These are phyloP conservation scores for human (Homo sapiens) DNA, from an alignment of 2,113 vertebrate species.

Conservation along the genomic window GRCh38 chr4:55869501-55870000, in stretches of 20 bases:
- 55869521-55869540: not conserved
- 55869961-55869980: constrained; percentile 42
- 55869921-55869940: constrained; percentile 32
- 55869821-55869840: not conserved
- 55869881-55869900: constrained; percentile 48
- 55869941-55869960: constrained; percentile 45
- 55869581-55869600: not conserved
- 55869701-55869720: not conserved
- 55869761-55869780: not conserved
- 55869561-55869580: not conserved
- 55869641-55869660: not conserved
- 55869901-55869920: constrained; percentile 46
- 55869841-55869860: not conserved
- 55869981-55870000: constrained; percentile 45
- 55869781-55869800: not conserved
- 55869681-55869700: not conserved
- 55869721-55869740: not conserved
- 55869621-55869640: not conserved
- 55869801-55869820: not conserved
- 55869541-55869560: not conserved
- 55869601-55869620: not conserved
- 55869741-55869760: not conserved
- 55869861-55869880: constrained; percentile 27
- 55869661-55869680: not conserved
- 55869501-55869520: not conserved